Evolutionary conservation across 2,888 invertebrate species (phyloP).

Genomic region (Megalurothrips usitatus): DNA sequence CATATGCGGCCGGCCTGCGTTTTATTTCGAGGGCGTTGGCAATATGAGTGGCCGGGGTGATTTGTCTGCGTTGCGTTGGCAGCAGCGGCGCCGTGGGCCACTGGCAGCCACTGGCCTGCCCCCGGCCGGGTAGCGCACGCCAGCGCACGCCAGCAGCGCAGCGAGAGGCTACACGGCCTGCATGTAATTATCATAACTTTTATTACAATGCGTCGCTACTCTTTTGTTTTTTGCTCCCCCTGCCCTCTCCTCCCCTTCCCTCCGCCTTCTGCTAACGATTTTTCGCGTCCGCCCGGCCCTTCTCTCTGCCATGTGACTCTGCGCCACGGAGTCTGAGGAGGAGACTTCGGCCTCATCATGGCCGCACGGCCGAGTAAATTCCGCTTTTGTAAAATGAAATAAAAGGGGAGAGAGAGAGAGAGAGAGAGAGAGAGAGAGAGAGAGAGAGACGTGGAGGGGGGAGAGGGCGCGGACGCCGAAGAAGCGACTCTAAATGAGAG

Average conservation of each 20-base stretch:
- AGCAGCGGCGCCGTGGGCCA: not conserved
- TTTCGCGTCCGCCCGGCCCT: slow-evolving; percentile 8
- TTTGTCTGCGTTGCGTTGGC: slow-evolving; percentile 5
- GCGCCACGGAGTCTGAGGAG: too few relatives aligned
- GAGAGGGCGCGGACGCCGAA: not conserved
- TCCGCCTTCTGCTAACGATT: slow-evolving; percentile 6
- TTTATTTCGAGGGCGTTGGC: not conserved
- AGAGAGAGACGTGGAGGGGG: not conserved
- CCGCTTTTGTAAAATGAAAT: not conserved
- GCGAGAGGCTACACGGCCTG: not conserved
- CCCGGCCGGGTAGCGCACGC: too few relatives aligned
- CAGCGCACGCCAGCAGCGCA: too few relatives aligned
- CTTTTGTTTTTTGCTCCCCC: not conserved
- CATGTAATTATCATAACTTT: slow-evolving; percentile 25
- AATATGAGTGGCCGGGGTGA: not conserved
- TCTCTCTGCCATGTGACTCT: not conserved
- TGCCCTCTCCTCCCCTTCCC: not conserved
- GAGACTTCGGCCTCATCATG: too few relatives aligned
- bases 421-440: slow-evolving; percentile 18
- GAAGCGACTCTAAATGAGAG: too few relatives aligned
- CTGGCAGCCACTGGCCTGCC: not conserved
- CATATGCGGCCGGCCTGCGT: not conserved
- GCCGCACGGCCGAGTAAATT: too few relatives aligned
- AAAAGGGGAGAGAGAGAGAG: not conserved
- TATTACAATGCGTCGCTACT: slow-evolving; percentile 21